Evolutionary conservation across 1,140 invertebrate species (phyloP).

Genomic region (Drosophila repletoides): DNA sequence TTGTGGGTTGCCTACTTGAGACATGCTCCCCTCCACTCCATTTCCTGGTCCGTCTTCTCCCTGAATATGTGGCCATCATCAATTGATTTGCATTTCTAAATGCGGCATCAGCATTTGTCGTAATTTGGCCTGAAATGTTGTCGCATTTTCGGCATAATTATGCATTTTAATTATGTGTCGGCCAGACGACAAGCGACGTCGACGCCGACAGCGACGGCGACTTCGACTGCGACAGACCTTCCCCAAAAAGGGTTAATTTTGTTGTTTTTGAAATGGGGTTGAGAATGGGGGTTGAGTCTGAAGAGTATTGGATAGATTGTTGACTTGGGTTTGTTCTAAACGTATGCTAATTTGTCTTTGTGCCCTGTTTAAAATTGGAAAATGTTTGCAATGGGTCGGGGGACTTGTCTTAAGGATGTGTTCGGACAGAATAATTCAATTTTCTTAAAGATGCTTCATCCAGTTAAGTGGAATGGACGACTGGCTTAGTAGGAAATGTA

Average conservation of each 20-base stretch:
- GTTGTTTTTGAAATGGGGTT: background rate
- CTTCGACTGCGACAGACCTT: conserved; percentile 30
- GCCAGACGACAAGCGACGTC: conserved; percentile 1
- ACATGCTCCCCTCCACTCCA: conserved; percentile 13
- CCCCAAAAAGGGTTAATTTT: conserved; percentile 64
- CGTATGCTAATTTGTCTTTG: conserved; percentile 77
- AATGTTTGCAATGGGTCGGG: conserved; percentile 1
- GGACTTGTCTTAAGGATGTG: conserved; percentile 10
- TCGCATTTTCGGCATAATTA: conserved; percentile 79
- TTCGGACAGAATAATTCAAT: background rate
- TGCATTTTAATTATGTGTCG: conserved; percentile 78
- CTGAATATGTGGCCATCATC: conserved; percentile 43
- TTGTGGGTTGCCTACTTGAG: conserved; percentile 66
- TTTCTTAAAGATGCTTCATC: conserved; percentile 5
- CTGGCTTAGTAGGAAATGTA: background rate
- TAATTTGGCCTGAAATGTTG: conserved; percentile 71
- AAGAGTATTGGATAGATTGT: conserved; percentile 23
- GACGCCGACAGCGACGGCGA: conserved; percentile 1
- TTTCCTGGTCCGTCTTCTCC: background rate
- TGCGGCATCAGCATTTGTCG: conserved; percentile 72
- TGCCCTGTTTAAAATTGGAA: conserved; percentile 52
- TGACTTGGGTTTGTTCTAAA: conserved; percentile 52
- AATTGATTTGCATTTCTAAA: conserved; percentile 80
- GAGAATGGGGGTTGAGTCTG: background rate
- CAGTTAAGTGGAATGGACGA: background rate